These are phyloP conservation scores for Pogonognathellus flavescens DNA, from an alignment of 1,140 invertebrate genomes.

Conservation along the genomic window DNA sequence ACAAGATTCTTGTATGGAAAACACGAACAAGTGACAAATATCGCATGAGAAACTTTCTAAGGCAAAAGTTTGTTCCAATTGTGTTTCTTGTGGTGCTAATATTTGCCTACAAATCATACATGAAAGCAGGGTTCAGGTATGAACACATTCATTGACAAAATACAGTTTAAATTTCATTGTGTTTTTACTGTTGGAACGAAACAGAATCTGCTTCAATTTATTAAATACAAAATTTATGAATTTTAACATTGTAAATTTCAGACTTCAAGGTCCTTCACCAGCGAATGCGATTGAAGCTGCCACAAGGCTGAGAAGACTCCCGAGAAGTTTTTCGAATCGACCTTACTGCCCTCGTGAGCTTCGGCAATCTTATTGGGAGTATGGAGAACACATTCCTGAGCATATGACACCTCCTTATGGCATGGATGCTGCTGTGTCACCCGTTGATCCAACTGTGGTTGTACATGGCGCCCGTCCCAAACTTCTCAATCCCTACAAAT, in stretches of 20 bases:
- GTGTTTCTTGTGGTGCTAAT: conserved; percentile 56
- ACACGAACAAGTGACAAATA: conserved; percentile 47
- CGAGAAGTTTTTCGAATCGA: conserved; percentile 22
- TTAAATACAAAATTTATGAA: no score
- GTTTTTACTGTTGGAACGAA: no score
- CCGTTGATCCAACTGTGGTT: conserved; percentile 18
- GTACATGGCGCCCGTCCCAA: neutral
- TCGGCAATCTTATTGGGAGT: conserved; percentile 17
- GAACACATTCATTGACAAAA: neutral
- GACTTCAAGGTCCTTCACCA: conserved; percentile 29
- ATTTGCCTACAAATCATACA: conserved; percentile 57
- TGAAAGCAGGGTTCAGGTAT: conserved; percentile 58
- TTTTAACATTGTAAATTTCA: no score
- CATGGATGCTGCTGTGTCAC: conserved; percentile 7
- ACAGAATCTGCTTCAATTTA: no score
- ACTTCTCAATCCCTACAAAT: conserved; percentile 20
- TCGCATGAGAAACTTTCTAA: conserved; percentile 52
- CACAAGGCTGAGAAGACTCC: neutral
- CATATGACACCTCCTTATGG: conserved; percentile 27
- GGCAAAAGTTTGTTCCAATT: conserved; percentile 60
- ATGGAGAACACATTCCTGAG: conserved; percentile 23
- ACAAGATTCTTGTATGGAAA: conserved; percentile 57
- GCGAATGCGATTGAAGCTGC: conserved; percentile 22
- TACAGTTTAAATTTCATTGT: no score
- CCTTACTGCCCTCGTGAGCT: conserved; percentile 15